These are phyloP conservation scores for Cryptoprocta ferox DNA, from an alignment of 2,797 vertebrate species.

Conservation along the genomic window DNA sequence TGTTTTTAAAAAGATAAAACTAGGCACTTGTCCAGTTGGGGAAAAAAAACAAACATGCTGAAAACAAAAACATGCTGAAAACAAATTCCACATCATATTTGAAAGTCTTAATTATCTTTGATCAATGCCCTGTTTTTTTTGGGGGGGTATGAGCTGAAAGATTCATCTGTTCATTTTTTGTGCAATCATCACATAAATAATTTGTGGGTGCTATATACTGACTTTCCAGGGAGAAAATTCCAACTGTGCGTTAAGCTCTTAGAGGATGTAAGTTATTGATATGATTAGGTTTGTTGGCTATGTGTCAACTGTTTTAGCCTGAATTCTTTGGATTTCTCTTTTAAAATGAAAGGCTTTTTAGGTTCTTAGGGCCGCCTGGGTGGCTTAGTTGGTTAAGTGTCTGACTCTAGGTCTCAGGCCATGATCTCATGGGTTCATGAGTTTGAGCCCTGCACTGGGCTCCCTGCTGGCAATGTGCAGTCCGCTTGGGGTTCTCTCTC, in stretches of 20 bases:
- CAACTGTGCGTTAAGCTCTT: neutral
- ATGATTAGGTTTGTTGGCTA: neutral
- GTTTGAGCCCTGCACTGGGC: no score
- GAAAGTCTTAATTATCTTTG: constrained; percentile 36
- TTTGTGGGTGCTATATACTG: neutral
- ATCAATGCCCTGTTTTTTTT: neutral
- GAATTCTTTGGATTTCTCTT: neutral
- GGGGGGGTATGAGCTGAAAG: neutral
- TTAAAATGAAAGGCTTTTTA: constrained; percentile 17
- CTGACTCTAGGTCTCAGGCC: no score
- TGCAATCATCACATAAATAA: constrained; percentile 28
- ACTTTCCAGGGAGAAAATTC: constrained; percentile 17
- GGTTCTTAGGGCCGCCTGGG: no score
- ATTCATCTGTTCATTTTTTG: constrained; percentile 38
- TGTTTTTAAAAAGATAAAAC: neutral
- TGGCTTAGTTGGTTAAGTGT: no score
- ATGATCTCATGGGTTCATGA: no score
- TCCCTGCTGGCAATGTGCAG: no score
- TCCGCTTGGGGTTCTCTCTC: no score
- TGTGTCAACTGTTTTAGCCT: neutral
- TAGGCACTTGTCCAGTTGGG: constrained; percentile 47
- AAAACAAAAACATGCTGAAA: constrained; percentile 33
- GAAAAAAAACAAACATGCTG: neutral
- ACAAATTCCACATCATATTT: constrained; percentile 16
- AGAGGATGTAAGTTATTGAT: neutral